Evolutionary conservation across 2,113 vertebrate species (phyloP), one percentile per base, ranked within the genome.

Genomic region (Eidolon helvum): DNA sequence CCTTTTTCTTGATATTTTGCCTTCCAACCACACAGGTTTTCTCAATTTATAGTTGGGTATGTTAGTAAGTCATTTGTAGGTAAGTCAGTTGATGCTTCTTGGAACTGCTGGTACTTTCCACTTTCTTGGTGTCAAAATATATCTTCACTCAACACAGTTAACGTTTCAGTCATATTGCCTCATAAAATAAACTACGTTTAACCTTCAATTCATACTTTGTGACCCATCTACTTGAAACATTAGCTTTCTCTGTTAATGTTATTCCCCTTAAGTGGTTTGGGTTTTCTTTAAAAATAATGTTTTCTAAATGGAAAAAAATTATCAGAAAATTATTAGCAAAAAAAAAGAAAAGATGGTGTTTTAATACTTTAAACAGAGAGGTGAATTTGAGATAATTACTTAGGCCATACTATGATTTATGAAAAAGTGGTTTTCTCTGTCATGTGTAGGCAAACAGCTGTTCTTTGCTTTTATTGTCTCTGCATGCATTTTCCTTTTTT

Each of bases 281-380:
- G 78, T 98, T 97, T 97, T 96, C 50, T 40, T 96, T 95, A 91
- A 90, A 97, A 91, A 80, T n/a, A 26, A 61, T 89, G 86, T 43
- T 93, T 88, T 94, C 24, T 78, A 45, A 90, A 84, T 74, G 68
- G 80, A 97, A 96, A 55, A 55, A 50, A 92, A 83, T 97, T 83
- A 86, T 87, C 87, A 69, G 68, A 92, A 22, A 90, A 48, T 71
- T 78, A 8, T 68, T 89, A 45, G 48, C 3, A 90, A 93, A 97
- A 24, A 66, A 68, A 94, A 95, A 80, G 43, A 71, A 96, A 95
- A 61, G 22, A 87, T 91, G 68, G 1, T 26, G 63, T 86, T 90
- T 33, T 43, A 63, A 89, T 97, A 79, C 83, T 95, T 93, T 87
- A 98, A 75, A 93, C 38, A 96, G 95, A 94, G 72, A 96, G 88